Percentiles rank a stretch among this genome's conserved stretches.
These are phyloP conservation scores for Oreotrochilus melanogaster DNA, from an alignment of 2,113 vertebrate species.

Conservation along the genomic window DNA sequence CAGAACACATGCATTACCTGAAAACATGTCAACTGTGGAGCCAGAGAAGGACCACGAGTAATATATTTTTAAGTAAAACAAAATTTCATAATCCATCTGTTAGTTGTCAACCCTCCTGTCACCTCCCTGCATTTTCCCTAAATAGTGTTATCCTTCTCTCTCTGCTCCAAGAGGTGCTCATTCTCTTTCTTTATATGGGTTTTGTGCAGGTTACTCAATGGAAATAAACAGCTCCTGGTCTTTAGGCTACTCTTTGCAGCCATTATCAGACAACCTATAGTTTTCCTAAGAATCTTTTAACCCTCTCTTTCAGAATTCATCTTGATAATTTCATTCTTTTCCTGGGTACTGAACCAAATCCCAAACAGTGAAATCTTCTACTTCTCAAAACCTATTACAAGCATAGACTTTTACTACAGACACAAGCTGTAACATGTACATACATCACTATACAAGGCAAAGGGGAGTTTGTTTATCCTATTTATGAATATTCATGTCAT, in stretches of 20 bases:
- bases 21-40: background rate
- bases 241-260: background rate
- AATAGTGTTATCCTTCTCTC: background rate
- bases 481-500: background rate
- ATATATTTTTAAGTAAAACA: background rate
- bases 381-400: background rate
- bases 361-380: background rate
- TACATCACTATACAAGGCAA: background rate
- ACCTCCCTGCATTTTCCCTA: background rate
- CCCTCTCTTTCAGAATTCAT: background rate
- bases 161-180: background rate
- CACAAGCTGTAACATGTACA: rapidly evolving
- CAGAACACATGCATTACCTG: background rate
- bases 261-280: background rate
- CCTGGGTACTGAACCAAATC: background rate
- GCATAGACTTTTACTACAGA: background rate
- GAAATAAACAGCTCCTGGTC: background rate
- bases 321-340: background rate
- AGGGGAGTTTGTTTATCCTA: background rate
- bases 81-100: background rate
- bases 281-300: background rate
- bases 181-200: background rate
- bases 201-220: background rate
- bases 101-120: background rate
- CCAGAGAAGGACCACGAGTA: background rate